Evolutionary conservation across 30 jellyfish, hydroid and myxozoan genomes (phyloP).

Genomic region (Turritopsis rubra): DNA sequence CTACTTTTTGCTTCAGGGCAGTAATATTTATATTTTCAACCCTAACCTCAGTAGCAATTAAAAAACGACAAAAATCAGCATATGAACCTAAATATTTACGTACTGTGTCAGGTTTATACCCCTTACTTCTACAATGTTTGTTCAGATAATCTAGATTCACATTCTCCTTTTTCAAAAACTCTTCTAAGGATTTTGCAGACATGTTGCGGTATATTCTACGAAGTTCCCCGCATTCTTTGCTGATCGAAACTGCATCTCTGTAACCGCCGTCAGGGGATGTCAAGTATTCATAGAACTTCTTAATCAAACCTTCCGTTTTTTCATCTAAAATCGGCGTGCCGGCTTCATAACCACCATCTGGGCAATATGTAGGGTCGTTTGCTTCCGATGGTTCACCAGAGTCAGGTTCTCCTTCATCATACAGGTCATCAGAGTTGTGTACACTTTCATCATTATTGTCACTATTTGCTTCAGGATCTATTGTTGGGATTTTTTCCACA

Average conservation of each 20-base stretch:
- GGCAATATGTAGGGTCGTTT: not conserved
- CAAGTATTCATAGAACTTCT: not conserved
- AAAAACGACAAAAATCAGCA: slow-evolving; percentile 8
- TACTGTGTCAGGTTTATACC: slow-evolving; percentile 8
- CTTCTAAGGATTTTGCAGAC: not conserved
- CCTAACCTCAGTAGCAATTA: not conserved
- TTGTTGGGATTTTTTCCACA: not conserved
- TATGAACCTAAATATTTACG: slow-evolving; percentile 3
- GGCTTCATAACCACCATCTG: not conserved
- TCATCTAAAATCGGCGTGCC: not conserved
- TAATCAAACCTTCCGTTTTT: not conserved
- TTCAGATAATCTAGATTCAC: not conserved
- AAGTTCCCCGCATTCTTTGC: not conserved
- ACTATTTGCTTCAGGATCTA: not conserved
- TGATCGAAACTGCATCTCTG: not conserved
- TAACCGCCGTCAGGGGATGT: no score
- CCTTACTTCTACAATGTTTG: not conserved
- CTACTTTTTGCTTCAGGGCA: not conserved
- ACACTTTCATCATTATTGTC: not conserved
- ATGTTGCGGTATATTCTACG: not conserved
- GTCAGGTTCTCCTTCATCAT: not conserved
- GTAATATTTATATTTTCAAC: not conserved
- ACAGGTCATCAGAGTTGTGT: not conserved
- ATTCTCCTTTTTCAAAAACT: not conserved
- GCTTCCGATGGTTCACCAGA: not conserved